Evolutionary conservation across 1,140 invertebrate genomes (phyloP), one percentile per base, ranked within the genome.

Genomic region (Panagrolaimus sp.): DNA sequence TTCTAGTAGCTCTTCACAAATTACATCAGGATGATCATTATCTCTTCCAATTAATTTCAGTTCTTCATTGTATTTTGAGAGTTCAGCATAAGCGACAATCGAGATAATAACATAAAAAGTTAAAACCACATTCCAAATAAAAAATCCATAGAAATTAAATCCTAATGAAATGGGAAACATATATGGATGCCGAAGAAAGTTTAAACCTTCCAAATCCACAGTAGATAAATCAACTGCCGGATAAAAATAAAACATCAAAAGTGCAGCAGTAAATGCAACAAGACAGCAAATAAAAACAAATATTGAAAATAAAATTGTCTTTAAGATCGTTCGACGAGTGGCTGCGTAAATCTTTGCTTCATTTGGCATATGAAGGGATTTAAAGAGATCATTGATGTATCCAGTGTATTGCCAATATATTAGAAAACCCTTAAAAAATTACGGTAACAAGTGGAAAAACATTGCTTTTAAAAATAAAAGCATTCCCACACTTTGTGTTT

Each of bases 21-120:
- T 69, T 46, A 14, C 42, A 25, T 68, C 71, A 14, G n/a, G 13
- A 20, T 16, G 14, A 9, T 67, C 5, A n/a, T 44, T 44, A 14
- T 5, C 38, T 9, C 13, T 11, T n/a, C 46, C 25, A n/a, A 73
- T n/a, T 8, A 9, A 9, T n/a, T 27, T 72, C 44, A 73, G 62
- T 9, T 25, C 25, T 44, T 65, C 27, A 43, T 74, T 73, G 14
- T 72, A 74, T 23, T 23, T 57, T 23, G 25, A n/a, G 48, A 74
- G 42, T 53, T 72, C 72, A 14, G 72, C 47, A n/a, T 73, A 72
- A 11, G 76, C 65, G 7, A 53, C 57, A 25, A 57, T 61, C 13
- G 38, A 43, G n/a, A 74, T 45, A n/a, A 67, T 38, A 4, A 74
- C 65, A 51, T 61, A 73, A 27, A 73, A 72, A 7, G 72, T 64